These are phyloP conservation scores for Petroica traversi DNA, from an alignment of 2,113 vertebrate species.

Conservation along the genomic window DNA sequence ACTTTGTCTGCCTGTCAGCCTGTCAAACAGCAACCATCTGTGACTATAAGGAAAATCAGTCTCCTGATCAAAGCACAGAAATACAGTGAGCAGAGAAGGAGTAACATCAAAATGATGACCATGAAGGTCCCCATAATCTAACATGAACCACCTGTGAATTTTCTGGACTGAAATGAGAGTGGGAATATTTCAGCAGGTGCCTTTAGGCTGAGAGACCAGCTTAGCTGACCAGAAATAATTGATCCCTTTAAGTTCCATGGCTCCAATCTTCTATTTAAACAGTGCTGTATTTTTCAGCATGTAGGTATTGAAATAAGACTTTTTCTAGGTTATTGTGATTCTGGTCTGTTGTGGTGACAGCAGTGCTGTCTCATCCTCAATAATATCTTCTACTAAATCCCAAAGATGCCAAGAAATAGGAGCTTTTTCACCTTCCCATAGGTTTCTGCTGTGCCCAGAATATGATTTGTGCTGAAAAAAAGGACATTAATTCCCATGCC, in stretches of 20 bases:
- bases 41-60: neutral
- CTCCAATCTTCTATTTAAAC: neutral
- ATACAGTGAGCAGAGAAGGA: neutral
- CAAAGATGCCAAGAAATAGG: neutral
- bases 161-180: neutral
- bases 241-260: neutral
- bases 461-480: neutral
- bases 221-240: neutral
- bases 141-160: neutral
- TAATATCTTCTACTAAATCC: neutral
- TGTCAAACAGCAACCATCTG: conserved; percentile 24
- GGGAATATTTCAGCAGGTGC: neutral
- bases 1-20: conserved; percentile 11
- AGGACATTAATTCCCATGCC: neutral
- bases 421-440: neutral
- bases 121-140: neutral
- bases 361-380: rapidly evolving
- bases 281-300: neutral
- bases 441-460: neutral
- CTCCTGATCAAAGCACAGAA: conserved; percentile 8
- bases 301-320: neutral
- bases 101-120: neutral
- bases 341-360: neutral
- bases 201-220: neutral
- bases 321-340: neutral